Percentiles rank a stretch among this genome's conserved stretches.
Conservation (phyloP, 2,113 vertebrate species). For the Podarcis cretensis region DNA sequence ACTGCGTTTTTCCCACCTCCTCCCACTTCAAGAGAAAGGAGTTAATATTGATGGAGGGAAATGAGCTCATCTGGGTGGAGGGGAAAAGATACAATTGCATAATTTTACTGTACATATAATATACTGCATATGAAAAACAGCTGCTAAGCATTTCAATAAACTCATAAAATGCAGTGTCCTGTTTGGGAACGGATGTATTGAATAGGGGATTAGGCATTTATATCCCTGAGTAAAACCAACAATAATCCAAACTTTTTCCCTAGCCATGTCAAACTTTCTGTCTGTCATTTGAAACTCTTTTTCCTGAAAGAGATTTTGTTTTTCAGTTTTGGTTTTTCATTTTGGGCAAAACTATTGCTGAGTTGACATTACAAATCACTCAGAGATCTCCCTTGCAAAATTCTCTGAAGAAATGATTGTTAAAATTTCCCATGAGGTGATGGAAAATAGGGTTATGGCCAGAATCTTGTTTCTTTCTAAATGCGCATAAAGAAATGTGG, state of each 20-base stretch:
- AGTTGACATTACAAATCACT: not conserved
- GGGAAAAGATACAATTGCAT: slow-evolving; percentile 36
- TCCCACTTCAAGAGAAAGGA: slow-evolving; percentile 35
- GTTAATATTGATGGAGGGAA: slow-evolving; percentile 44
- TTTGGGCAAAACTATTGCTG: not conserved
- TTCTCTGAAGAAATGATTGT: not conserved
- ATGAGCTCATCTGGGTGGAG: slow-evolving; percentile 50
- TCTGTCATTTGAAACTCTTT: slow-evolving; percentile 8
- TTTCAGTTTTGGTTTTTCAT: not conserved
- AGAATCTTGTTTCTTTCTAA: not conserved
- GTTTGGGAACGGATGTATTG: not conserved
- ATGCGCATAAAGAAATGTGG: not conserved
- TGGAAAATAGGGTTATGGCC: slow-evolving; percentile 22
- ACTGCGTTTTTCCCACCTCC: not conserved
- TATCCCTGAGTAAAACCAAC: slow-evolving; percentile 10
- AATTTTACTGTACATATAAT: slow-evolving; percentile 36
- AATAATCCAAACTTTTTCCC: not conserved
- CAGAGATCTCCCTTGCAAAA: not conserved
- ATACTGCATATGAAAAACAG: slow-evolving; percentile 41
- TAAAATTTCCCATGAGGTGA: not conserved
- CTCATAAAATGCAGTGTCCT: slow-evolving; percentile 24
- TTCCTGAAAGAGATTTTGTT: not conserved
- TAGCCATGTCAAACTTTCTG: slow-evolving; percentile 3
- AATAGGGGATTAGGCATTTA: not conserved
- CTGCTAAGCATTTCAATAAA: slow-evolving; percentile 31